Evolutionary conservation across 2,113 vertebrate species (phyloP), one percentile per base, ranked within the genome.

Genomic region (Macrotus californicus): DNA sequence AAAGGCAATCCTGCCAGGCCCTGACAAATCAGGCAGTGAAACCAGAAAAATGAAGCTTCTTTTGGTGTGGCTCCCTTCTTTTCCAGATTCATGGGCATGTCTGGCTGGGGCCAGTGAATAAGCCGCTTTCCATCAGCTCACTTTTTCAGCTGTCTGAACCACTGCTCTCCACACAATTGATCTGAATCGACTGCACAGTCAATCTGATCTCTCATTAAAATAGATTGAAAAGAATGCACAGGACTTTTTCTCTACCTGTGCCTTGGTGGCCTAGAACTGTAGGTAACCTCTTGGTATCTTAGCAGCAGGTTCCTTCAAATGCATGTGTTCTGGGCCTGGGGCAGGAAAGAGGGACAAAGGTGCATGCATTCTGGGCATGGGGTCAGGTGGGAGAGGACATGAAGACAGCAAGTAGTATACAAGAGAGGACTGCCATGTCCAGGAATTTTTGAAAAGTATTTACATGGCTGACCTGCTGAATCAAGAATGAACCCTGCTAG

Each of bases 121-220:
- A 81, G 87, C 31, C 64, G 84, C 84, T 69, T 94, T 93, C 66
- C 41, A 34, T 64, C 64, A 19, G 79, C n/a, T 79, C 43, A 48
- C 73, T 80, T 94, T 89, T 87, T 73, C 92, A 92, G 67, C 82
- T 54, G 16, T 96, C 88, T 67, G 66, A 56, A 83, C 72, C 85
- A 82, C 46, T 7, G 67, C 64, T 93, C 81, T 59, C 67, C 80
- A 39, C 79, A 80, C 50, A 91, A 80, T 1, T 91, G 72, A 96
- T 94, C 3, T 52, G 82, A 88, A 86, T 82, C 50, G 9, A 75
- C 69, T 29, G 48, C 48, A 67, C 2, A 29, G 66, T 85, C 83
- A 46, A 52, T 80, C 36, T 2, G 14, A 34, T 50, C 67, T 56
- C 80, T 83, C 72, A 56, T 87, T 93, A 83, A 95, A 95, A 86